These are phyloP conservation scores for Drosophila borealis DNA, from an alignment of 2,888 invertebrate genomes.

Conservation along the genomic window DNA sequence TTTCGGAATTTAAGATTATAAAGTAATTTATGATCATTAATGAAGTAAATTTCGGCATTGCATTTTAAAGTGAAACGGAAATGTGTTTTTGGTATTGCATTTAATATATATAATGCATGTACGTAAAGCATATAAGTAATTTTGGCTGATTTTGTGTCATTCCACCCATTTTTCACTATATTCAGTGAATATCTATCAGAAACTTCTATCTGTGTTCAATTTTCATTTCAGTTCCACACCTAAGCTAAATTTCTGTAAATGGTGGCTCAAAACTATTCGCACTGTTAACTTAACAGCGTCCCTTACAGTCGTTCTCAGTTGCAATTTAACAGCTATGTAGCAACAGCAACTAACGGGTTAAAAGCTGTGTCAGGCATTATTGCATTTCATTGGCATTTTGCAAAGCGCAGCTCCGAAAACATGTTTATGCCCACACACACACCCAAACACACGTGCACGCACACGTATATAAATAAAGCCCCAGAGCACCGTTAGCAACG, in stretches of 20 bases:
- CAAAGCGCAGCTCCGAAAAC: conserved; percentile 68
- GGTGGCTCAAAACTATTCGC: not conserved
- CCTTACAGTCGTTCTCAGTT: not conserved
- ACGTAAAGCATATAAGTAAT: too few relatives aligned
- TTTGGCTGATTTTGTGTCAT: not conserved
- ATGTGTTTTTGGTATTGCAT: not conserved
- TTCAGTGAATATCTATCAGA: not conserved
- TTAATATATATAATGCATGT: not conserved
- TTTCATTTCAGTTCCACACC: not conserved
- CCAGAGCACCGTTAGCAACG: conserved; percentile 73
- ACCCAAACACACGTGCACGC: not conserved
- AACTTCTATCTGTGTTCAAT: not conserved
- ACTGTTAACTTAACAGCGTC: conserved; percentile 10
- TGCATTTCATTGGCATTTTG: conserved; percentile 71
- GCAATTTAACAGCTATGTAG: conserved; percentile 8
- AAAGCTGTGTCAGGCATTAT: conserved; percentile 54
- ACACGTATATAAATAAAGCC: conserved; percentile 55
- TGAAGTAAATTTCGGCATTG: not conserved
- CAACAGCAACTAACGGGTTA: conserved; percentile 52
- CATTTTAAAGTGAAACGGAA: not conserved
- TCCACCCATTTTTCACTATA: not conserved
- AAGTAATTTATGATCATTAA: conserved; percentile 22
- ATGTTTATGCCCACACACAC: conserved; percentile 41
- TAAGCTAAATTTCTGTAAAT: not conserved
- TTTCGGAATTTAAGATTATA: conserved; percentile 8